phyloP scores from a whole-genome alignment of 2,113 vertebrate species.

The Alligator sinensis region DNA sequence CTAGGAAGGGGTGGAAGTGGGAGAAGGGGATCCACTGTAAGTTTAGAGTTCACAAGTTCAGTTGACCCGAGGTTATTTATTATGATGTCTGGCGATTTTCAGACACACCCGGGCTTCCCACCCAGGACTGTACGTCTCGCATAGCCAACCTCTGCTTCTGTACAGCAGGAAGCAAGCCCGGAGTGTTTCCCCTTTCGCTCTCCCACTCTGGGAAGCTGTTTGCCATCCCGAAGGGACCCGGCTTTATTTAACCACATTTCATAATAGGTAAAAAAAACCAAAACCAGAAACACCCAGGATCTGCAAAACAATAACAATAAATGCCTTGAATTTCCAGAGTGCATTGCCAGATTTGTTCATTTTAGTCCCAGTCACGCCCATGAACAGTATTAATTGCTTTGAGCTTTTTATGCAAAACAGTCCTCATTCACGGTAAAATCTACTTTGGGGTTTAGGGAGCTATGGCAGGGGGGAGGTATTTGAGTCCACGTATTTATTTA shows the following conservation, averaged over 20 bases:
- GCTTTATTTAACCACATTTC: neutral
- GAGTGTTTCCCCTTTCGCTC: neutral
- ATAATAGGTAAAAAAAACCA: slow-evolving; percentile 7
- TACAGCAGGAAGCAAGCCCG: slow-evolving; percentile 9
- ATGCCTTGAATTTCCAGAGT: slow-evolving; percentile 2
- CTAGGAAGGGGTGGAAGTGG: neutral
- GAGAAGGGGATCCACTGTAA: neutral
- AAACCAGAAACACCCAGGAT: neutral
- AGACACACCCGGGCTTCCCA: neutral
- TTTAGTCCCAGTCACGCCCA: slow-evolving; percentile 49
- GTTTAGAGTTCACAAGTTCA: neutral
- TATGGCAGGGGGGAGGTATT: slow-evolving; percentile 12
- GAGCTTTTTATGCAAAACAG: slow-evolving; percentile 52
- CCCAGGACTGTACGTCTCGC: neutral
- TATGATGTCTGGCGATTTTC: slow-evolving; percentile 24
- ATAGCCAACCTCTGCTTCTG: neutral
- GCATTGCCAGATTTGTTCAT: slow-evolving; percentile 30
- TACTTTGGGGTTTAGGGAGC: slow-evolving; percentile 28
- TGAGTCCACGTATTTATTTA: neutral
- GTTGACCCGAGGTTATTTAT: neutral
- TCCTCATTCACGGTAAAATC: slow-evolving; percentile 49
- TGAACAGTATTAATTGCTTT: slow-evolving; percentile 58
- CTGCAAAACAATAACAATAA: neutral
- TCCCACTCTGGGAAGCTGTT: neutral
- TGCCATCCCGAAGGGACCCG: neutral